A percentile compares a stretch with the other conserved stretches of the same genome.
phyloP scores from a whole-genome alignment of 2,888 invertebrate species.

The Cotesia congregata region DNA sequence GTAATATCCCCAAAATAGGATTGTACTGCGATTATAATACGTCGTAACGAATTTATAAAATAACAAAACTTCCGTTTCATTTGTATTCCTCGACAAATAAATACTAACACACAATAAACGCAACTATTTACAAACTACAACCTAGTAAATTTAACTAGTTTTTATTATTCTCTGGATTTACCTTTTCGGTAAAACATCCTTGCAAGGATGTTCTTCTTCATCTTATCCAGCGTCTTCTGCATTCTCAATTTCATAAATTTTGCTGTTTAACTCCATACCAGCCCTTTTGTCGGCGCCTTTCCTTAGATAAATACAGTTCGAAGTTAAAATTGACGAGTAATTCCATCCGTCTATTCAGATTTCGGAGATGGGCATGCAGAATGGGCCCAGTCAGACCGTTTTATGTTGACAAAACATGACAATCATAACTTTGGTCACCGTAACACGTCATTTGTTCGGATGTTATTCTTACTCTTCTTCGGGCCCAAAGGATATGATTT shows the following conservation, averaged over 20 bases:
- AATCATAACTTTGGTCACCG: slow-evolving; percentile 57
- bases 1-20: background rate
- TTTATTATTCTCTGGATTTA: background rate
- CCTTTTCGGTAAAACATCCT: background rate
- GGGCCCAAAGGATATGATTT: slow-evolving; percentile 43
- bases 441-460: slow-evolving; percentile 3
- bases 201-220: background rate
- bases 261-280: background rate
- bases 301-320: background rate
- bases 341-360: slow-evolving; percentile 35
- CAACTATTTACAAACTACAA: background rate
- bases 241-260: background rate
- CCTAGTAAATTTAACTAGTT: background rate
- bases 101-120: background rate
- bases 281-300: slow-evolving; percentile 49
- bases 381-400: background rate
- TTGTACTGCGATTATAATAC: background rate
- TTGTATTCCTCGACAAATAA: background rate
- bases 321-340: background rate
- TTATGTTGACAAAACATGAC: slow-evolving; percentile 68
- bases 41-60: background rate
- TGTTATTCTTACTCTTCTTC: slow-evolving; percentile 29
- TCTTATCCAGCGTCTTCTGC: background rate
- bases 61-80: background rate
- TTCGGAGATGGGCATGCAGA: slow-evolving; percentile 24